phyloP scores from a whole-genome alignment of 2,797 vertebrate genomes.

The Leptodactylus fallax region DNA sequence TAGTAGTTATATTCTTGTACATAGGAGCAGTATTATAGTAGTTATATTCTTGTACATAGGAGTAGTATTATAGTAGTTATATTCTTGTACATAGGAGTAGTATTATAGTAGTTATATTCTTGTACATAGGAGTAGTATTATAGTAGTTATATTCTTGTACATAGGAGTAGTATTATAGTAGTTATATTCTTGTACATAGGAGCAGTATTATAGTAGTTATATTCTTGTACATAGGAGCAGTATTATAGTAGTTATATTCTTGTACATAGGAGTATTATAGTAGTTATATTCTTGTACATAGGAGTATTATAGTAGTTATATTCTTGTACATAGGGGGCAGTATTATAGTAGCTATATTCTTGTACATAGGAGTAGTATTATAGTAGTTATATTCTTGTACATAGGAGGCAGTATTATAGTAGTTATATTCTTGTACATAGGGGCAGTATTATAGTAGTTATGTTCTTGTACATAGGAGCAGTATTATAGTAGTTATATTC shows the following conservation, averaged over 20 bases:
- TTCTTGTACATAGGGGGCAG: too few relatives aligned
- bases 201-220: constrained; percentile 6
- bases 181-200: neutral
- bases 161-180: neutral
- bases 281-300: too few relatives aligned
- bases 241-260: constrained; percentile 8
- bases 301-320: too few relatives aligned
- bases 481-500: neutral
- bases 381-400: neutral
- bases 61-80: neutral
- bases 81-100: neutral
- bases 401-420: neutral
- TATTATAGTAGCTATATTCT: too few relatives aligned
- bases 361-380: neutral
- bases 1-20: constrained; percentile 1
- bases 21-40: neutral
- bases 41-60: neutral
- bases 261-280: neutral
- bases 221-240: neutral
- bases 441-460: too few relatives aligned
- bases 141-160: neutral
- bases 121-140: neutral
- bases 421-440: neutral
- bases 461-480: neutral
- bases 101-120: neutral